Conservation (phyloP, 2,888 invertebrate genomes). For the Clusia tigrina region DNA sequence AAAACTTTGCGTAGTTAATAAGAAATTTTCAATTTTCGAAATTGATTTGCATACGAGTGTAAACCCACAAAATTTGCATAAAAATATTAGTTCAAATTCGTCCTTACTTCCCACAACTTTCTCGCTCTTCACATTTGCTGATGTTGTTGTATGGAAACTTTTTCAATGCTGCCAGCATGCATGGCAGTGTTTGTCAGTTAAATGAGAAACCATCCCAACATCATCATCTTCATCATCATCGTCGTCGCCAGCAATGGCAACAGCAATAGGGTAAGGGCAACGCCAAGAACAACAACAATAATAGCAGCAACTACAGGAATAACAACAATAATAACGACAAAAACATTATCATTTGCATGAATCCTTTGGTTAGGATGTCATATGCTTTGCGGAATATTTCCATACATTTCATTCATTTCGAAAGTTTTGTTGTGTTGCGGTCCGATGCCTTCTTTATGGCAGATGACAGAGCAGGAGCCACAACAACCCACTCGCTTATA, state of each 20-base stretch:
- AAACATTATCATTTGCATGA: slow-evolving; percentile 2
- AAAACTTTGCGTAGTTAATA: too few relatives aligned
- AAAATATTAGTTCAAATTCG: neutral
- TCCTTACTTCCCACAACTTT: neutral
- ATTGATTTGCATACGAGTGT: neutral
- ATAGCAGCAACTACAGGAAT: too few relatives aligned
- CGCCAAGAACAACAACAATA: neutral
- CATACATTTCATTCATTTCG: neutral
- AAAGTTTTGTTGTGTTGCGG: slow-evolving; percentile 10
- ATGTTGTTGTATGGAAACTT: neutral
- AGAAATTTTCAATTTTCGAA: slow-evolving; percentile 3
- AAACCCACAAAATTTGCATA: neutral
- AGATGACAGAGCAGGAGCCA: slow-evolving; percentile 8
- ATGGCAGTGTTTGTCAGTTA: slow-evolving; percentile 6
- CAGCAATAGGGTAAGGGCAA: neutral
- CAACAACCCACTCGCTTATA: too few relatives aligned
- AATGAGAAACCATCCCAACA: neutral
- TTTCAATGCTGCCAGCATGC: neutral
- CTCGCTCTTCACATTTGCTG: too few relatives aligned
- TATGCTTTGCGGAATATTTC: neutral
- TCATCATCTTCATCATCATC: neutral
- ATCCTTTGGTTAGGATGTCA: neutral
- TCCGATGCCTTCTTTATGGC: slow-evolving; percentile 7
- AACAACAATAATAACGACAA: neutral
- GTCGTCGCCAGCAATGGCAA: neutral